Base-by-base conservation (phyloP, 2,113 vertebrate species). In the Coryphaenoides rupestris region DNA sequence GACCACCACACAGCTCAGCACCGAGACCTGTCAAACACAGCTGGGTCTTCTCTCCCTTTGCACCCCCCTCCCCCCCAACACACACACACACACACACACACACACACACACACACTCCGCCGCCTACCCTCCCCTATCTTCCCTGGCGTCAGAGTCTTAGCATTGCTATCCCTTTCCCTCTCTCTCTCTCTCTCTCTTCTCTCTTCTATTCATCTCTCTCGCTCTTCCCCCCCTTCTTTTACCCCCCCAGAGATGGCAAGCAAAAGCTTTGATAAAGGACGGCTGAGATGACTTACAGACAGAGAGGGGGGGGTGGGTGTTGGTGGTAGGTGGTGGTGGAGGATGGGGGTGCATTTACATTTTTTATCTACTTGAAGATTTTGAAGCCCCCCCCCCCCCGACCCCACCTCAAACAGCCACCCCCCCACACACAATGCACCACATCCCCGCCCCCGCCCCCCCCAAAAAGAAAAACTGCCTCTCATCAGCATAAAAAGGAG, bases 1-100 rank as follows among this genome's bases (percentile, higher is more conserved):
- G 85, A 89, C 85, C 87, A 89, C 85, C 87, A 87, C 87, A 86
- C 87, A 81, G 74, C 82, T 80, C 85, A 83, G 84, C 83, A 75
- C 80, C 77, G 80, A 83, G 79, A 83, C 78, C 82, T 89, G 86
- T 86, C 86, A 88, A 77, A 84, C 83, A 85, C 87, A 90, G 87
- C 86, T 88, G 87, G 84, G 86, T 86, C 81, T 80, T 82, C 76
- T 85, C 80, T 62, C 65, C 26, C 55, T 24, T 1, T 45, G 50
- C 19, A 19, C 55, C 13, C 26, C 28, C 28, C 47, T 26, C 13
- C 10, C 22, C 49, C 19, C 19, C 28, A 9, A 4, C 22, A 12
- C 23, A 14, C 54, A 16, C 54, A 21, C 23, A 19, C 10, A 15
- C 3, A 10, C 23, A 56, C 12, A 19, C 9, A 9, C 13, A 4